phyloP scores from a whole-genome alignment of 2,888 invertebrate genomes.

The Pseudoips prasinana region DNA sequence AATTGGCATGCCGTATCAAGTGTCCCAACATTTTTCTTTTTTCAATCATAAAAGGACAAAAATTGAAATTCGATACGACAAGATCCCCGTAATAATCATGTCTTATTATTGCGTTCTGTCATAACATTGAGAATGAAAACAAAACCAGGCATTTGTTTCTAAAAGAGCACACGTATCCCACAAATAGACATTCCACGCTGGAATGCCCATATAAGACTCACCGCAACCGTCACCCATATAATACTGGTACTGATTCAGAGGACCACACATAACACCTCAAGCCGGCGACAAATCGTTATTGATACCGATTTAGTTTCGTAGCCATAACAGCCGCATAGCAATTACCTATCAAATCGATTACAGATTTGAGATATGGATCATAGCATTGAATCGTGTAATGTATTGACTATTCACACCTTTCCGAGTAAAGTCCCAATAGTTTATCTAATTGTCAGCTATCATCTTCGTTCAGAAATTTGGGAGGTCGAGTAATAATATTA shows the following conservation, averaged over 20 bases:
- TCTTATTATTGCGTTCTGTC: constrained; percentile 60
- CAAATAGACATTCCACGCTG: constrained; percentile 22
- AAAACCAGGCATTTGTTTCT: constrained; percentile 28
- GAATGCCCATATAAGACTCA: constrained; percentile 29
- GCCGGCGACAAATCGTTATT: constrained; percentile 48
- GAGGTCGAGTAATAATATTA: constrained; percentile 42
- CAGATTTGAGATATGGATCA: constrained; percentile 52
- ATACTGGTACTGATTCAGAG: constrained; percentile 49
- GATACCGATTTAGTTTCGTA: constrained; percentile 50
- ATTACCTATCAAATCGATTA: constrained; percentile 57
- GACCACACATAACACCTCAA: constrained; percentile 61
- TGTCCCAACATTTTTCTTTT: no score
- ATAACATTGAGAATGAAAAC: constrained; percentile 53
- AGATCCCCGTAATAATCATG: constrained; percentile 57
- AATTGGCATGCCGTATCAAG: no score
- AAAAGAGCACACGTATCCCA: constrained; percentile 21
- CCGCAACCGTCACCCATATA: constrained; percentile 30
- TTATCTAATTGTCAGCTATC: constrained; percentile 33
- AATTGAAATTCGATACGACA: constrained; percentile 46
- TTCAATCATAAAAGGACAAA: constrained; percentile 46
- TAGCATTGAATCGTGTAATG: constrained; percentile 54
- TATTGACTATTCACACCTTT: constrained; percentile 54
- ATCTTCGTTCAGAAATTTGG: constrained; percentile 30
- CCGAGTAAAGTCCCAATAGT: constrained; percentile 33
- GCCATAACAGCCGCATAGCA: constrained; percentile 48